phyloP scores from a whole-genome alignment of 1,140 invertebrate genomes.

The Streblospio benedicti region DNA sequence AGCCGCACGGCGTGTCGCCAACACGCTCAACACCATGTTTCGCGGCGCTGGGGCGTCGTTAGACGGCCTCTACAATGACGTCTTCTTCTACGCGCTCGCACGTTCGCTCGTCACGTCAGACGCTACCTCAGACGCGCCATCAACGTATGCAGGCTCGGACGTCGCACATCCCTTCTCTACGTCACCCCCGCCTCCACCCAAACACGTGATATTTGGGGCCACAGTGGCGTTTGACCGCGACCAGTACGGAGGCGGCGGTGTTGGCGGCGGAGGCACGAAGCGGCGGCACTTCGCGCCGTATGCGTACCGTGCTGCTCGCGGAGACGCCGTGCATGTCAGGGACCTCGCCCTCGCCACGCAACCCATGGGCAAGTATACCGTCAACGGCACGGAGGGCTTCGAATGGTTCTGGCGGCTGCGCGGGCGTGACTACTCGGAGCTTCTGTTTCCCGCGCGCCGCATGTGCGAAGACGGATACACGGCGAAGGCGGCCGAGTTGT shows the following conservation, averaged over 20 bases:
- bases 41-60: background rate
- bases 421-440: slow-evolving; percentile 7
- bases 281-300: slow-evolving; percentile 11
- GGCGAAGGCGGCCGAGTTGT: background rate
- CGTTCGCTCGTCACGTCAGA: background rate
- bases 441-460: background rate
- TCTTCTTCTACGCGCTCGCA: slow-evolving; percentile 3
- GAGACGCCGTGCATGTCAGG: background rate
- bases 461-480: background rate
- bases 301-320: background rate
- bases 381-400: slow-evolving; percentile 9
- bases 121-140: background rate
- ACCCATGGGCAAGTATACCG: slow-evolving; percentile 2
- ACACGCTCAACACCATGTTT: slow-evolving; percentile 13
- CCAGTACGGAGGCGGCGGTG: slow-evolving; percentile 57
- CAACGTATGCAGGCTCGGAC: too few relatives aligned
- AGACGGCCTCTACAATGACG: slow-evolving; percentile 1
- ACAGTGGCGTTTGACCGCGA: slow-evolving; percentile 75
- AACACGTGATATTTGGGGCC: slow-evolving; percentile 83
- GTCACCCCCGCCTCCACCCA: too few relatives aligned
- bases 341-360: slow-evolving; percentile 4
- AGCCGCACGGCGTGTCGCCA: background rate
- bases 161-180: too few relatives aligned
- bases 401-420: slow-evolving; percentile 15
- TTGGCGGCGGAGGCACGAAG: background rate